A percentile compares a stretch with the other conserved stretches of the same genome.
These are phyloP conservation scores for Gryllus longicercus DNA, from an alignment of 2,888 invertebrate species.

Conservation along the genomic window DNA sequence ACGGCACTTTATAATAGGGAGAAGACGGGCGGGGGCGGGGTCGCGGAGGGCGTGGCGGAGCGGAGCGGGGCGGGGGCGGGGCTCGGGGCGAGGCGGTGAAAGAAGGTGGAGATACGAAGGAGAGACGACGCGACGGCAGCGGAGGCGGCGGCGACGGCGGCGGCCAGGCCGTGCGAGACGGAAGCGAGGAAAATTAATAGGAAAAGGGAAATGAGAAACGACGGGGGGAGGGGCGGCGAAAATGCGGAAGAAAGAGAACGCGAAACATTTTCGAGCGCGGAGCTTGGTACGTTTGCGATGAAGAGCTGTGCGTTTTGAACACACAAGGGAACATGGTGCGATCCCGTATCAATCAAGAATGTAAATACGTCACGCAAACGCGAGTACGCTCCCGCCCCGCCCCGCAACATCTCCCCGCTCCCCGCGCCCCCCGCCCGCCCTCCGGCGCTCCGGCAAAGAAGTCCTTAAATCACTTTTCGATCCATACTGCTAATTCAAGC, in stretches of 20 bases:
- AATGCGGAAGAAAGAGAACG: not conserved
- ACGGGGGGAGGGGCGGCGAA: not conserved
- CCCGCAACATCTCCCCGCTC: not conserved
- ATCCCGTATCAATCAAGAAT: slow-evolving; percentile 11
- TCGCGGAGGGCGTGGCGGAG: not conserved
- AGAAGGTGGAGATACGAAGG: not conserved
- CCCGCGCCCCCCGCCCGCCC: no score
- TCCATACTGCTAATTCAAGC: not conserved
- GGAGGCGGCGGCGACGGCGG: not conserved
- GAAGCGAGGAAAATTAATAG: slow-evolving; percentile 17
- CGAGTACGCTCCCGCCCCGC: not conserved
- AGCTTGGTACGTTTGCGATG: not conserved
- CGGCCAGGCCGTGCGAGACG: not conserved
- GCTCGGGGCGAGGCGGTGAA: not conserved
- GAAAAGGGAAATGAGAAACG: not conserved
- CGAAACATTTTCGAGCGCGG: not conserved
- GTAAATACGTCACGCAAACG: slow-evolving; percentile 3
- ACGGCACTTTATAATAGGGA: not conserved
- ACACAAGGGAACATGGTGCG: not conserved
- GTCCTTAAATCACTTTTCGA: not conserved
- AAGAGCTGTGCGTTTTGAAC: slow-evolving; percentile 8
- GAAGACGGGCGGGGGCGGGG: not conserved
- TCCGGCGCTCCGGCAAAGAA: not conserved
- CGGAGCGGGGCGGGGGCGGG: not conserved
- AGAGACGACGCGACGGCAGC: not conserved